Conservation (phyloP, 1,140 invertebrate genomes). For the Asbolus verrucosus region DNA sequence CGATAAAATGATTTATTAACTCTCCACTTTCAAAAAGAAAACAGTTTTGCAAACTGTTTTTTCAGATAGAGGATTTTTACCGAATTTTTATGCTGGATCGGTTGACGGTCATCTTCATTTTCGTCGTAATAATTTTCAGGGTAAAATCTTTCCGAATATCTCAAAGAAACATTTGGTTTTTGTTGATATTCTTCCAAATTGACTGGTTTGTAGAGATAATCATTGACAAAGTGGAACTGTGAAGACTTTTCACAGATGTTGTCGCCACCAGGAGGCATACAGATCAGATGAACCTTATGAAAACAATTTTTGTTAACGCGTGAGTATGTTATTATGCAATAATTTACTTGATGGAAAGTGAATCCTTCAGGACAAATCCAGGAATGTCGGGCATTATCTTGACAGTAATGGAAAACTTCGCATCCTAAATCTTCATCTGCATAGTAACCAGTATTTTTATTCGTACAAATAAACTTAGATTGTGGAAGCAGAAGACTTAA, state of each 20-base stretch:
- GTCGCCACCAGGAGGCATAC: conserved; percentile 89
- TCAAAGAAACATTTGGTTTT: conserved; percentile 83
- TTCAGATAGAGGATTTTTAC: too few species aligned
- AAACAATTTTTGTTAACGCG: conserved; percentile 2
- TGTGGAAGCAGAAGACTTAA: conserved; percentile 82
- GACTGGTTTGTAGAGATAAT: conserved; percentile 90
- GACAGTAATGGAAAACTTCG: conserved; percentile 95
- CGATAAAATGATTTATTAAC: too few species aligned
- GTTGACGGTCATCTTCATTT: conserved; percentile 63
- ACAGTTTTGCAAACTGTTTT: background rate
- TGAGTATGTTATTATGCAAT: background rate
- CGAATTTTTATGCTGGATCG: conserved; percentile 62
- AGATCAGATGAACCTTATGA: conserved; percentile 88
- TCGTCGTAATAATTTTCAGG: conserved; percentile 80
- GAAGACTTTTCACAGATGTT: conserved; percentile 91
- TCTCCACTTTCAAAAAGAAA: too few species aligned
- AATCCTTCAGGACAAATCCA: conserved; percentile 95
- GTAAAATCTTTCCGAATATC: conserved; percentile 89
- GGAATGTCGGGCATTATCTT: conserved; percentile 89
- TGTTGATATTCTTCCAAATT: conserved; percentile 83
- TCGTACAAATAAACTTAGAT: conserved; percentile 85
- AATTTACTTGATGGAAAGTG: conserved; percentile 86
- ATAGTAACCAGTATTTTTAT: conserved; percentile 89
- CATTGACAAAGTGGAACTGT: conserved; percentile 93
- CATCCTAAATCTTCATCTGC: conserved; percentile 90